phyloP scores from a whole-genome alignment of 2,113 vertebrate genomes.

The Pomatorhinus ruficollis region DNA sequence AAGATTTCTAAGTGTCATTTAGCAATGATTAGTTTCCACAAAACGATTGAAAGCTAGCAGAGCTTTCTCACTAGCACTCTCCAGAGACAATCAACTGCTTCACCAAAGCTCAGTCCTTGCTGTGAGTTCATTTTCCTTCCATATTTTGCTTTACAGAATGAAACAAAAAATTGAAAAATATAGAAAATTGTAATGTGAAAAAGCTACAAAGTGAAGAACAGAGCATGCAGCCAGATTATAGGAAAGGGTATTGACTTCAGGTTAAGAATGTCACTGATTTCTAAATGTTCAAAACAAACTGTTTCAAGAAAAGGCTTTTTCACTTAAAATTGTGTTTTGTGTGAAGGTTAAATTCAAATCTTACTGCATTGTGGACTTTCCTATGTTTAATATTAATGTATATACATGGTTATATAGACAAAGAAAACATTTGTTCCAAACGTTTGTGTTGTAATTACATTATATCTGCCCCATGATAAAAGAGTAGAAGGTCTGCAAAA shows the following conservation, averaged over 20 bases:
- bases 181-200: not conserved
- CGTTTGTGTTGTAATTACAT: not conserved
- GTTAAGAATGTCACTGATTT: not conserved
- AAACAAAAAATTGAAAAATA: not conserved
- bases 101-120: slow-evolving; percentile 47
- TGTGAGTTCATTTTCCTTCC: slow-evolving; percentile 40
- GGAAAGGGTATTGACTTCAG: not conserved
- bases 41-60: slow-evolving; percentile 65
- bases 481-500: not conserved
- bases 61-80: slow-evolving; percentile 59
- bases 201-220: not conserved
- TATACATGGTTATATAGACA: not conserved
- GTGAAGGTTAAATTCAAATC: not conserved
- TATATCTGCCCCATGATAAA: not conserved
- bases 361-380: not conserved
- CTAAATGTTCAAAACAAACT: not conserved
- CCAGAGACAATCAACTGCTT: slow-evolving; percentile 54
- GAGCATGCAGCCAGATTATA: not conserved
- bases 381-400: not conserved
- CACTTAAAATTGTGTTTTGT: not conserved
- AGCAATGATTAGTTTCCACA: slow-evolving; percentile 66
- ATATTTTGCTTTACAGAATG: not conserved
- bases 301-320: not conserved
- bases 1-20: slow-evolving; percentile 59
- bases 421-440: not conserved